These are phyloP conservation scores for Acarapis woodi DNA, from an alignment of 1,140 invertebrate species.

Conservation along the genomic window DNA sequence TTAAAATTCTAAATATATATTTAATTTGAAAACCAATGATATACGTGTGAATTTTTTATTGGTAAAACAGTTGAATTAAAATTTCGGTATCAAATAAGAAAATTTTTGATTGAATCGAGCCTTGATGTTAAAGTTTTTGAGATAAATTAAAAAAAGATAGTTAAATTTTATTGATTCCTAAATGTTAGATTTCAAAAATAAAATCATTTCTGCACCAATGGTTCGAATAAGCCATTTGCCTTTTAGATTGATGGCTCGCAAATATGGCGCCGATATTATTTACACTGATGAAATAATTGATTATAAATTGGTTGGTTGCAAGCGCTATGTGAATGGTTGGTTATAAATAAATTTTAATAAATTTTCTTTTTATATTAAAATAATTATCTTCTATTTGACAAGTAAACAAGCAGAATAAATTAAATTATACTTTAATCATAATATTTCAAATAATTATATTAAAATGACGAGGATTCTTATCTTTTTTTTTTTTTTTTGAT, in stretches of 20 bases:
- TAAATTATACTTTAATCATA: background rate
- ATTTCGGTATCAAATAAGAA: background rate
- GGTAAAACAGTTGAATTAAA: background rate
- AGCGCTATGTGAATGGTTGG: constrained; percentile 51
- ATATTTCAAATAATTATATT: no score
- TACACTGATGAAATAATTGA: constrained; percentile 95
- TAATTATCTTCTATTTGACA: background rate
- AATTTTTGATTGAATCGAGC: background rate
- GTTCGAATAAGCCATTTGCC: constrained; percentile 76
- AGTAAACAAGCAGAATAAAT: background rate
- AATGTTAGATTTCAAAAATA: constrained; percentile 28
- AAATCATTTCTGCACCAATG: constrained; percentile 85
- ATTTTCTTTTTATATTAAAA: background rate
- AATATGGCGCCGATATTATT: constrained; percentile 87
- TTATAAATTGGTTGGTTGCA: constrained; percentile 53
- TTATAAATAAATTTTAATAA: background rate
- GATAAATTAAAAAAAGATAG: no score
- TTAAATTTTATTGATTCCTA: background rate
- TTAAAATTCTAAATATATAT: background rate
- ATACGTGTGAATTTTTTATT: no score
- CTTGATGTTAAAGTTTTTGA: background rate
- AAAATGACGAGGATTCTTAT: no score
- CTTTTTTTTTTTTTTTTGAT: no score
- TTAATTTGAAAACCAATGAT: no score
- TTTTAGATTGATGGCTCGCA: constrained; percentile 64